Base-by-base conservation (phyloP, 2,113 vertebrate genomes). In the Grantiella picta region DNA sequence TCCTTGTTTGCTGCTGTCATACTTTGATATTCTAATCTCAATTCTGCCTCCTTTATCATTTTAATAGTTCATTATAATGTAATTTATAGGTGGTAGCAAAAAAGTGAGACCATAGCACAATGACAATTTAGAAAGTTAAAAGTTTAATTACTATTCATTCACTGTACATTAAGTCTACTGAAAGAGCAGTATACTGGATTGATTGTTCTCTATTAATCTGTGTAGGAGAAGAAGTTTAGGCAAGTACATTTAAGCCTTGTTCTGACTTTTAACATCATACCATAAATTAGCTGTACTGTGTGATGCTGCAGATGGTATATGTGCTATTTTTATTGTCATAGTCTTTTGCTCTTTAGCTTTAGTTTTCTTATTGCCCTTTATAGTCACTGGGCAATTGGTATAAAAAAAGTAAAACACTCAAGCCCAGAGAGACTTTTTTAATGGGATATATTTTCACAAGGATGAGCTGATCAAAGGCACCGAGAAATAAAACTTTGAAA, bases 71-170 rank as follows among this genome's bases (percentile, higher is more conserved):
- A 83, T 85, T 90, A 66, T 38, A 50, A 15, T 80, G 42, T 82
- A 86, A 78, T 92, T 88, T 86, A 83, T 90, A 92, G 56, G 49
- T 92, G 35, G 60, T 36, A 66, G 40, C 6, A 91, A 50, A 92
- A 89, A 69, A 59, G n/a, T 59, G 59, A 82, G 49, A 79, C 83
- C 35, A 82, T 53, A 82, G 35, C 38, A 79, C 64, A 94, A 69
- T 91, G 95, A 42, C 28, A 68, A 33, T 90, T 94, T 90, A 81
- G 70, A 86, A 89, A 93, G 90, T 78, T 85, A 65, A 68, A 68
- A 93, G 36, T 87, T 77, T 95, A 94, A 93, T 96, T 96, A 56
- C 54, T 71, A 15, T 79, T 47, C 24, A 81, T 93, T 93, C 82
- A 75, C 20, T 83, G 61, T 90, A 81, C 57, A 71, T 81, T 92